Evolutionary conservation across 2,797 vertebrate genomes (phyloP).

Genomic region (Eospalax fontanierii): DNA sequence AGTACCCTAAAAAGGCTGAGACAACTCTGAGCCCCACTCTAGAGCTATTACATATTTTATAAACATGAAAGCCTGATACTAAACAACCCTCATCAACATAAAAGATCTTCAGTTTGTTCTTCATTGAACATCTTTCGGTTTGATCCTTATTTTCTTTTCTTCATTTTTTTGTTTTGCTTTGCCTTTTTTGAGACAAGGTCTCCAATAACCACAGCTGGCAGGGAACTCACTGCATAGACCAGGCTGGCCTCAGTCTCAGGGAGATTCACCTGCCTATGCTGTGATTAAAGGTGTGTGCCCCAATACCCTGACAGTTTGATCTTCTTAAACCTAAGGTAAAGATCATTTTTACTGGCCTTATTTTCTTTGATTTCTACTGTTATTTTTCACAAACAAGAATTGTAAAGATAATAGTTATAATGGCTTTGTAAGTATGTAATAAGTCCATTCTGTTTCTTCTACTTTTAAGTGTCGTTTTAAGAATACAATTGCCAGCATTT

Average conservation of each 20-base stretch:
- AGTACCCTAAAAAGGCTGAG: not conserved
- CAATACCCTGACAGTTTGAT: not conserved
- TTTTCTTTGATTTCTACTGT: not conserved
- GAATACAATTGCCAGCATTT: not conserved
- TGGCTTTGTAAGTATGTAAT: not conserved
- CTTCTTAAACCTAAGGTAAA: not conserved
- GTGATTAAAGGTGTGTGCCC: too few relatives aligned
- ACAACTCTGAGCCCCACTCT: not conserved
- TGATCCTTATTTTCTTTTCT: not conserved
- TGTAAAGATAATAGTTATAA: constrained; percentile 9
- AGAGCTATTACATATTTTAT: constrained; percentile 16
- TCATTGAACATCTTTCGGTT: not conserved
- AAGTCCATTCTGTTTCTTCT: not conserved
- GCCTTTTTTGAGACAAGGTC: too few relatives aligned
- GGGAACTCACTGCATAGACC: too few relatives aligned
- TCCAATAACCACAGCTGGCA: too few relatives aligned
- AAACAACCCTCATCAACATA: not conserved
- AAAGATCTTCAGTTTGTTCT: not conserved
- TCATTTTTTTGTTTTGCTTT: too few relatives aligned
- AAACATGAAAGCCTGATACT: not conserved
- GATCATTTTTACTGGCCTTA: not conserved
- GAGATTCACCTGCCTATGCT: too few relatives aligned
- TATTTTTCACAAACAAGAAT: not conserved
- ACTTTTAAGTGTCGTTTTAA: not conserved
- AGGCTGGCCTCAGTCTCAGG: too few relatives aligned